Percentiles rank a stretch among this genome's conserved stretches.
These are phyloP conservation scores for Enteromius anoplus DNA, from an alignment of 2,797 vertebrate genomes.

Conservation along the genomic window DNA sequence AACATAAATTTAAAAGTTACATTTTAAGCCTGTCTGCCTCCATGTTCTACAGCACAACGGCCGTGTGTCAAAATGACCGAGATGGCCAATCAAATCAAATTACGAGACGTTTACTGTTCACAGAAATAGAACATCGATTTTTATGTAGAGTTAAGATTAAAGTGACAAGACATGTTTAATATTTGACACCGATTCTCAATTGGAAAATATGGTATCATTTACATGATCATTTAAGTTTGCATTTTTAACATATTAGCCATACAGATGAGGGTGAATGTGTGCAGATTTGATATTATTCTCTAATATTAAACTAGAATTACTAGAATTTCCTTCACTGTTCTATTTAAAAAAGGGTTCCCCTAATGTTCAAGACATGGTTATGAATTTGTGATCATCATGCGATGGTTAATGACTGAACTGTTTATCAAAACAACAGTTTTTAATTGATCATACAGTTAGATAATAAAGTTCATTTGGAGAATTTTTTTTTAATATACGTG, in stretches of 20 bases:
- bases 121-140: neutral
- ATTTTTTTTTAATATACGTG: neutral
- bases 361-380: neutral
- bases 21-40: neutral
- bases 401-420: constrained; percentile 13
- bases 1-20: neutral
- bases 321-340: neutral
- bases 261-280: neutral
- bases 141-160: neutral
- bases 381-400: neutral
- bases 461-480: neutral
- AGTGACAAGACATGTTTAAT: neutral
- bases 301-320: too few relatives aligned
- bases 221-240: neutral
- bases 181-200: neutral
- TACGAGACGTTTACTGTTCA: neutral
- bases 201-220: neutral
- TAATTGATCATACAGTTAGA: neutral
- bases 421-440: constrained; percentile 20
- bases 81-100: neutral
- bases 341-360: neutral
- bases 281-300: neutral
- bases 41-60: neutral
- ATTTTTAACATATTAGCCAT: neutral
- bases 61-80: neutral